Conservation (phyloP, 2,888 invertebrate species). For the Itoplectis maculator region DNA sequence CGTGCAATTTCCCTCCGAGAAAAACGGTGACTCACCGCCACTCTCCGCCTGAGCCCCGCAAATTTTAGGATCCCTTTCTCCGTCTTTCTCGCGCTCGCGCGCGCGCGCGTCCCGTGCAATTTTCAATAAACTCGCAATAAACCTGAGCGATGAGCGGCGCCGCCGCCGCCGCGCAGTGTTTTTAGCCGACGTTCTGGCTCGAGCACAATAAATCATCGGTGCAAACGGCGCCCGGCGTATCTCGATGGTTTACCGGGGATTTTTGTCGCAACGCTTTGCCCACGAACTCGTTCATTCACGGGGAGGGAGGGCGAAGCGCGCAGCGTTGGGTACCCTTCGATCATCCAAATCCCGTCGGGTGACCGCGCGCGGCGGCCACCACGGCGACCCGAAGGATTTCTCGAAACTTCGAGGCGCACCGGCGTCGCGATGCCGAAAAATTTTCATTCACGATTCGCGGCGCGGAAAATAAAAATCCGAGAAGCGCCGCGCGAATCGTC, state of each 20-base stretch:
- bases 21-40: conserved; percentile 24
- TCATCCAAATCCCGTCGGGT: conserved; percentile 39
- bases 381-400: conserved; percentile 18
- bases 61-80: not conserved
- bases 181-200: not conserved
- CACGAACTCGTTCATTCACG: conserved; percentile 22
- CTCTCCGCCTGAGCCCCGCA: not conserved
- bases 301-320: not conserved
- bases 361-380: conserved; percentile 44
- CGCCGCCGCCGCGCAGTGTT: no score
- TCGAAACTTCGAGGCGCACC: conserved; percentile 30
- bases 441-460: conserved; percentile 40
- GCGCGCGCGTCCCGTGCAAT: not conserved
- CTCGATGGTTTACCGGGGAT: not conserved
- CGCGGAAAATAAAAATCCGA: not conserved
- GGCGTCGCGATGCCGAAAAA: conserved; percentile 29
- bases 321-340: conserved; percentile 47
- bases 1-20: conserved; percentile 26
- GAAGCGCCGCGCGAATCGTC: not conserved
- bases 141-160: not conserved
- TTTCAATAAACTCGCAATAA: conserved; percentile 19
- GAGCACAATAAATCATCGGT: not conserved
- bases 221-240: not conserved
- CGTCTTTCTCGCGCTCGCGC: not conserved
- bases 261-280: not conserved